phyloP scores from a whole-genome alignment of 2,888 invertebrate genomes.

The Biston stratarius region DNA sequence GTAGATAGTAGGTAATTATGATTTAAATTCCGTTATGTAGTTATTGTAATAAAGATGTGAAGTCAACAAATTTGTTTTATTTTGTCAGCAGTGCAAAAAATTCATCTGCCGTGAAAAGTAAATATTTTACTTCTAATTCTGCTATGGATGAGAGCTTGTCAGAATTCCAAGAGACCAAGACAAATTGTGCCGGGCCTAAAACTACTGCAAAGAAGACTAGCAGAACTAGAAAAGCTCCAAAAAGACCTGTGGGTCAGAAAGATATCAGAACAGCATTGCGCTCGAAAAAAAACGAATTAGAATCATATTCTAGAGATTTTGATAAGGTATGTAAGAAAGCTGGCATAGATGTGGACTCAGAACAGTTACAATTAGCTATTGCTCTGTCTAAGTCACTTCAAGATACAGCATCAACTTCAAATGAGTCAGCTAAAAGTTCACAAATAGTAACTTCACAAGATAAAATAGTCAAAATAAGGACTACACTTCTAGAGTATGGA shows the following conservation, averaged over 20 bases:
- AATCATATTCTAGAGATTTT: slow-evolving; percentile 74
- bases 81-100: slow-evolving; percentile 57
- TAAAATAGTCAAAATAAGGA: slow-evolving; percentile 72
- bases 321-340: slow-evolving; percentile 73
- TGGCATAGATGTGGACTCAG: slow-evolving; percentile 86
- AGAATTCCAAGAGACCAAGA: slow-evolving; percentile 73
- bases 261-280: slow-evolving; percentile 74
- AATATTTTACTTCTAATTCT: slow-evolving; percentile 66
- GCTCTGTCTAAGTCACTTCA: slow-evolving; percentile 88
- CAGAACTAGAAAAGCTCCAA: slow-evolving; percentile 57
- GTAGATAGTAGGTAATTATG: slow-evolving; percentile 59
- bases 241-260: slow-evolving; percentile 68
- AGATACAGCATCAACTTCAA: slow-evolving; percentile 28
- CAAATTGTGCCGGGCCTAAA: slow-evolving; percentile 61
- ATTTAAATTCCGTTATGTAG: slow-evolving; percentile 33
- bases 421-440: slow-evolving; percentile 37
- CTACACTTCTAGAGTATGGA: slow-evolving; percentile 88
- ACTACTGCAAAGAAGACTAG: slow-evolving; percentile 48
- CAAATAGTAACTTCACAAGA: slow-evolving; percentile 58
- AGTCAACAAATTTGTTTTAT: slow-evolving; percentile 57
- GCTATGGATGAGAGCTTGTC: slow-evolving; percentile 77
- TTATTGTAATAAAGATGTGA: slow-evolving; percentile 40
- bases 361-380: slow-evolving; percentile 89
- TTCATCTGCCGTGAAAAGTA: slow-evolving; percentile 63
- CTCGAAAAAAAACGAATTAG: slow-evolving; percentile 68